Percentiles rank a stretch among this genome's conserved stretches.
These are phyloP conservation scores for Sipha flava DNA, from an alignment of 1,140 invertebrate genomes.

Conservation along the genomic window DNA sequence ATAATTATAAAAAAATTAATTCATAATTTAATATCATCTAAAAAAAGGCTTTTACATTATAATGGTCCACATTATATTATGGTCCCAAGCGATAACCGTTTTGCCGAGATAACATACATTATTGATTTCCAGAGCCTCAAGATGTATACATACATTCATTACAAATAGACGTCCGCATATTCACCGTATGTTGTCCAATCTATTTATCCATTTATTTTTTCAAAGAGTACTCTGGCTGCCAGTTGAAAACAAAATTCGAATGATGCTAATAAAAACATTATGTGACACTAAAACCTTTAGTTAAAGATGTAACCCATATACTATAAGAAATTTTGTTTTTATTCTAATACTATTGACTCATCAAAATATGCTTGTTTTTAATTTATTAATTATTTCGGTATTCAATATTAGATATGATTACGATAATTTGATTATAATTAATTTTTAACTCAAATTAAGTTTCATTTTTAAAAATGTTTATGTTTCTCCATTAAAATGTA, in stretches of 20 bases:
- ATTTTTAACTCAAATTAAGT: too few species aligned
- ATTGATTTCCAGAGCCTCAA: neutral
- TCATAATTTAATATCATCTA: too few species aligned
- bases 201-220: conserved; percentile 11
- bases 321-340: neutral
- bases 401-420: too few species aligned
- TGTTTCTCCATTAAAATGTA: too few species aligned
- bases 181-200: neutral
- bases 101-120: conserved; percentile 7
- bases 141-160: neutral
- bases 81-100: neutral
- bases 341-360: neutral
- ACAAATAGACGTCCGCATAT: neutral
- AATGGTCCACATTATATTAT: neutral
- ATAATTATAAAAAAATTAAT: too few species aligned
- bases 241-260: neutral
- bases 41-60: too few species aligned
- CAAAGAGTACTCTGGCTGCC: neutral
- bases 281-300: neutral
- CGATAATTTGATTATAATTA: too few species aligned
- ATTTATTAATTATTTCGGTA: too few species aligned
- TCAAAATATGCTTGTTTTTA: too few species aligned
- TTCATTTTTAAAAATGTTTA: too few species aligned
- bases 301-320: neutral
- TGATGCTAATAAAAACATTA: neutral